phyloP scores from a whole-genome alignment of 2,888 invertebrate genomes.

The Dioctria linearis region DNA sequence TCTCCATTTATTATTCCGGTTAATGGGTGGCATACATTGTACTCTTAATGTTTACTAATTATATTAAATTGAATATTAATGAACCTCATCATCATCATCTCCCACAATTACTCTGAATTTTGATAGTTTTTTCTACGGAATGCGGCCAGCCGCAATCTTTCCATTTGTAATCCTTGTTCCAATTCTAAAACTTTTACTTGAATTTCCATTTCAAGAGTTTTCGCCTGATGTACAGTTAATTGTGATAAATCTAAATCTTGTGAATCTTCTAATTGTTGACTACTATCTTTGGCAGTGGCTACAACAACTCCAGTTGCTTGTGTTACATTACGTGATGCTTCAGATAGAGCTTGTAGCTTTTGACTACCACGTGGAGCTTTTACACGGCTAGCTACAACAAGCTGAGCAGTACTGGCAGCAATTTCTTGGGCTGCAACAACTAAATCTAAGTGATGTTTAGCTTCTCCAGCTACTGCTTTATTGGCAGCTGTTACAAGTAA shows the following conservation, averaged over 20 bases:
- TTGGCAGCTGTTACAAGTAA: constrained; percentile 93
- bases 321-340: constrained; percentile 91
- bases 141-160: constrained; percentile 87
- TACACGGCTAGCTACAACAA: constrained; percentile 96
- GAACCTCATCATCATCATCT: background rate
- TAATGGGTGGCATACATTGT: background rate
- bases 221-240: constrained; percentile 93
- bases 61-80: background rate
- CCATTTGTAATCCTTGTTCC: constrained; percentile 91
- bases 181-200: constrained; percentile 95
- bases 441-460: constrained; percentile 81
- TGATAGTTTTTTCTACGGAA: constrained; percentile 92
- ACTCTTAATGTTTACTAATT: background rate
- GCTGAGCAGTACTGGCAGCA: constrained; percentile 95
- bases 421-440: constrained; percentile 98
- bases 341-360: constrained; percentile 85
- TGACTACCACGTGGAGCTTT: constrained; percentile 90
- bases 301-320: constrained; percentile 93
- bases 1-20: background rate
- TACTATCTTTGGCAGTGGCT: constrained; percentile 92
- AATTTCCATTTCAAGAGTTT: constrained; percentile 97
- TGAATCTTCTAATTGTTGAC: constrained; percentile 88
- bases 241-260: constrained; percentile 93
- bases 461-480: constrained; percentile 87
- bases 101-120: constrained; percentile 63